Percentiles rank a stretch among this genome's conserved stretches.
Evolutionary conservation across 2,797 vertebrate species (phyloP).

Genomic region (Alosa sapidissima): DNA sequence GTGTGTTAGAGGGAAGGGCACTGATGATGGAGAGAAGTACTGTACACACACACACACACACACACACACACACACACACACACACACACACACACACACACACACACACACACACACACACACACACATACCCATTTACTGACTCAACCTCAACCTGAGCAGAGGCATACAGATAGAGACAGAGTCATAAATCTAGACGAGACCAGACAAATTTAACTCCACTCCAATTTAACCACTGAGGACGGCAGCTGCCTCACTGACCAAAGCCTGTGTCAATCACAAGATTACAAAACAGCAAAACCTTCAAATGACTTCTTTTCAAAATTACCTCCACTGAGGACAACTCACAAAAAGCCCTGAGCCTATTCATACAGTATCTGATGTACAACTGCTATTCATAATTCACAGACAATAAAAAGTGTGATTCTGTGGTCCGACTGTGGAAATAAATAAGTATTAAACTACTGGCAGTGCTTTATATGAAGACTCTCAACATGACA

Average conservation of each 20-base stretch:
- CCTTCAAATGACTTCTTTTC: background rate
- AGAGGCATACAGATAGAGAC: background rate
- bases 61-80: background rate
- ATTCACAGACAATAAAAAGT: background rate
- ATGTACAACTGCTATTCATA: background rate
- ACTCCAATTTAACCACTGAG: background rate
- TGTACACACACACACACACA: background rate
- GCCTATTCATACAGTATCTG: background rate
- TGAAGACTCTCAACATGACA: background rate
- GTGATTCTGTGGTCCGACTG: background rate
- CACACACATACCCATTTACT: background rate
- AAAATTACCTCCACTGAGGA: background rate
- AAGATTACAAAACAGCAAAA: slow-evolving; percentile 1
- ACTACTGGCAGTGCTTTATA: background rate
- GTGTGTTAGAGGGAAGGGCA: background rate
- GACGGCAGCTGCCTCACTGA: background rate
- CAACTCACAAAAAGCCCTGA: background rate
- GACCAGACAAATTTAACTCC: background rate
- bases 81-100: background rate
- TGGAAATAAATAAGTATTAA: background rate
- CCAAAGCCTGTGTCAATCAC: slow-evolving; percentile 7
- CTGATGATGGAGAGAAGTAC: background rate
- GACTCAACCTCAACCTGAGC: background rate
- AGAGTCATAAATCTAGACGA: background rate
- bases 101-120: background rate